Evolutionary conservation across 1,140 invertebrate genomes (phyloP).

Genomic region (Latrodectus geometricus): DNA sequence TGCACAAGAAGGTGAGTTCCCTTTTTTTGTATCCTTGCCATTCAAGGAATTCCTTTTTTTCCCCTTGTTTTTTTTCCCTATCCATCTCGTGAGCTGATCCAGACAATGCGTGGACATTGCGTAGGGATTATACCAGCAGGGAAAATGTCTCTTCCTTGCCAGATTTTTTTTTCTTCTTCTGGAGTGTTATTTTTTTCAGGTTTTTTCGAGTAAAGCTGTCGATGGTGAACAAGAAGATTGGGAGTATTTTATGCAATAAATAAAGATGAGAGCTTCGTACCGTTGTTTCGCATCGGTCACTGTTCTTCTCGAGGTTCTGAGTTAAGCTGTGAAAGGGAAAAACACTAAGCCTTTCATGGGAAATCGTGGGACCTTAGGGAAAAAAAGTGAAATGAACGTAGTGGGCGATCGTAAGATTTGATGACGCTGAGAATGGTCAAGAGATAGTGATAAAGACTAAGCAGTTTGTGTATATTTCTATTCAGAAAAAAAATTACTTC

Average conservation of each 20-base stretch:
- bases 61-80: background rate
- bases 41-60: slow-evolving; percentile 3
- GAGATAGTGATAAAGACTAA: too few species aligned
- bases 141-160: background rate
- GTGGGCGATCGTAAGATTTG: too few species aligned
- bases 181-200: background rate
- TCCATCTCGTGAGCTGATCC: background rate
- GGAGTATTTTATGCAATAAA: background rate
- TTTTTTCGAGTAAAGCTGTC: background rate
- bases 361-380: too few species aligned
- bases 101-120: background rate
- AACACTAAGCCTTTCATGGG: too few species aligned
- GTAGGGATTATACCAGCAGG: slow-evolving; percentile 10
- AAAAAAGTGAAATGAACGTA: too few species aligned
- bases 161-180: background rate
- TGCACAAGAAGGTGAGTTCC: background rate
- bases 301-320: too few species aligned
- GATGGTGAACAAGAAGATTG: background rate
- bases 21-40: background rate
- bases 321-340: too few species aligned
- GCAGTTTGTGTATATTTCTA: too few species aligned
- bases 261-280: background rate
- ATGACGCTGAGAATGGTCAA: too few species aligned
- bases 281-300: too few species aligned
- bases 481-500: too few species aligned